phyloP scores from a whole-genome alignment of 2,113 vertebrate genomes.

The Macquaria ambigua region DNA sequence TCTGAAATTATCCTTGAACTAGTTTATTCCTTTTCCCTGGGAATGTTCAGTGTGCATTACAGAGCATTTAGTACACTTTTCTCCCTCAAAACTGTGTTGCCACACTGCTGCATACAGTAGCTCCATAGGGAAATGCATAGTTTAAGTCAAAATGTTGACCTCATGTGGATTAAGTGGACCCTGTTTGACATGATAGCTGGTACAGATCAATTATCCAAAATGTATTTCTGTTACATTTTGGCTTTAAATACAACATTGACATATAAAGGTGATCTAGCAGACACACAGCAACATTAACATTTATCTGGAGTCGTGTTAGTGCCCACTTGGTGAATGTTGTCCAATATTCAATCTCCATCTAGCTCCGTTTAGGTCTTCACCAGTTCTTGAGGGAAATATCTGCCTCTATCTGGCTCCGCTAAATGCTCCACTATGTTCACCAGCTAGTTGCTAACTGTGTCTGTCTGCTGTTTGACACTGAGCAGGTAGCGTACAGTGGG shows the following conservation, averaged over 20 bases:
- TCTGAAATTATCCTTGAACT: conserved; percentile 42
- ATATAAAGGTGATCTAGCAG: too few relatives aligned
- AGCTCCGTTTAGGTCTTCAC: not conserved
- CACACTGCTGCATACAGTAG: not conserved
- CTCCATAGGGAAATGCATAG: not conserved
- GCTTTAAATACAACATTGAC: too few relatives aligned
- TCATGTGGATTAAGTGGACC: not conserved
- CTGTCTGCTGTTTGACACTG: not conserved
- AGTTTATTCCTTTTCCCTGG: conserved; percentile 17
- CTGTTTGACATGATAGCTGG: not conserved
- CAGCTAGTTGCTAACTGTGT: too few relatives aligned
- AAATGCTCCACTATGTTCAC: not conserved
- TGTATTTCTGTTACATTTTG: too few relatives aligned
- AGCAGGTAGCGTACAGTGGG: too few relatives aligned
- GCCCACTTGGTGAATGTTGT: not conserved
- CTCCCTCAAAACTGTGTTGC: not conserved
- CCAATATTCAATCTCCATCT: not conserved
- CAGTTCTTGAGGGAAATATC: too few relatives aligned
- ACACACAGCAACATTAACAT: too few relatives aligned
- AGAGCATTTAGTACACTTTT: conserved; percentile 5
- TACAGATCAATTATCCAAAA: not conserved
- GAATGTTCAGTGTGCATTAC: not conserved
- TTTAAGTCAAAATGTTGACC: not conserved
- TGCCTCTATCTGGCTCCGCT: not conserved
- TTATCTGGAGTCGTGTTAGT: not conserved